phyloP scores from a whole-genome alignment of 2,113 vertebrate species.

The Cynoglossus semilaevis region DNA sequence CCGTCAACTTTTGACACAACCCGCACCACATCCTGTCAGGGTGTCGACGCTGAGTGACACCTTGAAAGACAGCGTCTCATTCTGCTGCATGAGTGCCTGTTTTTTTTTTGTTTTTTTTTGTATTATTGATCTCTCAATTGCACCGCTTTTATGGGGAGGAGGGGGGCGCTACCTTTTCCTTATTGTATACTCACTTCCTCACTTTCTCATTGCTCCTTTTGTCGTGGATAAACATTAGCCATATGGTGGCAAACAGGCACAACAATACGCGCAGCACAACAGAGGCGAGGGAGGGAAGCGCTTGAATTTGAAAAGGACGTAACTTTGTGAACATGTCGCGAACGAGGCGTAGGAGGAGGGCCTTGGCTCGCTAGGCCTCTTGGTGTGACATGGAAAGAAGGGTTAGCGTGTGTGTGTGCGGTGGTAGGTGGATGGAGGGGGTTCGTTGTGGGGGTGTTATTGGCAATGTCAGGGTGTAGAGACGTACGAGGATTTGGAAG shows the following conservation, averaged over 20 bases:
- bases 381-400: conserved; percentile 36
- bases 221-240: conserved; percentile 47
- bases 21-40: conserved; percentile 46
- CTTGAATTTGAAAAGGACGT: conserved; percentile 56
- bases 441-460: conserved; percentile 7
- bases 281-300: conserved; percentile 46
- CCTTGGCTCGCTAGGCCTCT: conserved; percentile 50
- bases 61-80: conserved; percentile 43
- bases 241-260: conserved; percentile 48
- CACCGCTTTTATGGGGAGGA: conserved; percentile 7
- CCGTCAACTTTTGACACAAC: conserved; percentile 69
- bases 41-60: conserved; percentile 35
- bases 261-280: conserved; percentile 42
- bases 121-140: conserved; percentile 33
- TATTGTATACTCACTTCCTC: conserved; percentile 25
- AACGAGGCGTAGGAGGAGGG: conserved; percentile 51
- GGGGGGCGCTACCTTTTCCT: background rate
- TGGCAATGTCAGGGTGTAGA: conserved; percentile 69
- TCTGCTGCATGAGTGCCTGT: conserved; percentile 32
- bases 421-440: background rate
- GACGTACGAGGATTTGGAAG: conserved; percentile 73
- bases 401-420: background rate
- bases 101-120: conserved; percentile 18
- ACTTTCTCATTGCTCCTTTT: conserved; percentile 31
- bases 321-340: conserved; percentile 51